phyloP scores from a whole-genome alignment of 2,888 invertebrate species.

The Microplitis deprimator region DNA sequence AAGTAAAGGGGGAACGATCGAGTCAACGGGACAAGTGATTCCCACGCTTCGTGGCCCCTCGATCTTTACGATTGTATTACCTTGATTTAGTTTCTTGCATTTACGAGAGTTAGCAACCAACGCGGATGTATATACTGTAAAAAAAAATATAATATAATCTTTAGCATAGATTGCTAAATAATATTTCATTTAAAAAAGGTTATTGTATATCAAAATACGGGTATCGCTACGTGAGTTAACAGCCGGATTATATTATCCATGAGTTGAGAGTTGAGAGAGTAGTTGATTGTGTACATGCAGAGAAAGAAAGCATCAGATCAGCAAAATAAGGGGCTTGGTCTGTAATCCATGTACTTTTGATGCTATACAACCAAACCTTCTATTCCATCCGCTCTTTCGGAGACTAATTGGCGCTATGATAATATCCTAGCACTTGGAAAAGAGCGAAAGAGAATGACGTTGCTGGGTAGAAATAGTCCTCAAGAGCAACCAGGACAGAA shows the following conservation, averaged over 20 bases:
- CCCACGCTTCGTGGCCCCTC: slow-evolving; percentile 29
- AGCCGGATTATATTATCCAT: background rate
- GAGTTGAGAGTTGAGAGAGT: background rate
- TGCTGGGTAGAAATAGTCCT: background rate
- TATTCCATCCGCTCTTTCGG: background rate
- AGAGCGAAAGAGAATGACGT: background rate
- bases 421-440: too few species aligned
- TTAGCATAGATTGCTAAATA: background rate
- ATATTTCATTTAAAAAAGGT: background rate
- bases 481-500: background rate
- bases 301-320: background rate
- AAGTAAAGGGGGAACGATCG: slow-evolving; percentile 41
- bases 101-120: background rate
- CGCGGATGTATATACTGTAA: background rate
- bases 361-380: background rate
- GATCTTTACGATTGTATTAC: slow-evolving; percentile 10
- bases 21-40: slow-evolving; percentile 34
- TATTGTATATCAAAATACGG: background rate
- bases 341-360: background rate
- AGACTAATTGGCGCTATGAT: background rate
- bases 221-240: background rate
- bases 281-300: background rate
- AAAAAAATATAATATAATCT: background rate
- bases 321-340: background rate
- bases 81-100: slow-evolving; percentile 23